Percentiles rank a stretch among this genome's conserved stretches.
Evolutionary conservation across 2,113 vertebrate genomes (phyloP).

Genomic region (Pristiophorus japonicus): DNA sequence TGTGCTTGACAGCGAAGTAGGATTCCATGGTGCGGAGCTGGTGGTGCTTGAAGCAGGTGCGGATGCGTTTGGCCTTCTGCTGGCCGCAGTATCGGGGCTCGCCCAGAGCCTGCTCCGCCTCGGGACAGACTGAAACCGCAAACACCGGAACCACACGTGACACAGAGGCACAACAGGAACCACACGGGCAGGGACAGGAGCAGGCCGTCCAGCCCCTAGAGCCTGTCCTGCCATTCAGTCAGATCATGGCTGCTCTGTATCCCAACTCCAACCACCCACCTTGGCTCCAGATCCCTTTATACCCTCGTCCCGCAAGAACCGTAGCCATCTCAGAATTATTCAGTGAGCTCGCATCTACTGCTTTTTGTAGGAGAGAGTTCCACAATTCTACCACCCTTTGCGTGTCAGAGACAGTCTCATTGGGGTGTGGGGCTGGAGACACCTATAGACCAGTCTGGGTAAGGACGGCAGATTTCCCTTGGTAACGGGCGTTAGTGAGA

Average conservation of each 20-base stretch:
- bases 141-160: neutral
- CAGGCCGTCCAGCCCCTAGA: neutral
- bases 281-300: neutral
- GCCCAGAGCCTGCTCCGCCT: neutral
- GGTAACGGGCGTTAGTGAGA: too few relatives aligned
- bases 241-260: neutral
- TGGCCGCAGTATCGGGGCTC: neutral
- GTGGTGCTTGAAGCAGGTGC: slow-evolving; percentile 61
- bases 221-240: neutral
- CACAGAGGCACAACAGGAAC: neutral
- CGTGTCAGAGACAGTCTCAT: neutral
- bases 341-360: neutral
- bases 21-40: slow-evolving; percentile 59
- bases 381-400: neutral
- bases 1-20: slow-evolving; percentile 58
- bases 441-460: neutral
- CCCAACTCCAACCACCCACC: neutral
- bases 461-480: too few relatives aligned
- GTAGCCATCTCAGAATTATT: neutral
- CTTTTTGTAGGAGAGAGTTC: neutral
- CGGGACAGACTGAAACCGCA: neutral
- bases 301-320: neutral
- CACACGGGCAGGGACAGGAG: neutral
- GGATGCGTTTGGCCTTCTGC: slow-evolving; percentile 53
- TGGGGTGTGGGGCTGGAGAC: neutral